These are phyloP conservation scores for Brachypterus glaber DNA, from an alignment of 2,888 invertebrate species.

Conservation along the genomic window DNA sequence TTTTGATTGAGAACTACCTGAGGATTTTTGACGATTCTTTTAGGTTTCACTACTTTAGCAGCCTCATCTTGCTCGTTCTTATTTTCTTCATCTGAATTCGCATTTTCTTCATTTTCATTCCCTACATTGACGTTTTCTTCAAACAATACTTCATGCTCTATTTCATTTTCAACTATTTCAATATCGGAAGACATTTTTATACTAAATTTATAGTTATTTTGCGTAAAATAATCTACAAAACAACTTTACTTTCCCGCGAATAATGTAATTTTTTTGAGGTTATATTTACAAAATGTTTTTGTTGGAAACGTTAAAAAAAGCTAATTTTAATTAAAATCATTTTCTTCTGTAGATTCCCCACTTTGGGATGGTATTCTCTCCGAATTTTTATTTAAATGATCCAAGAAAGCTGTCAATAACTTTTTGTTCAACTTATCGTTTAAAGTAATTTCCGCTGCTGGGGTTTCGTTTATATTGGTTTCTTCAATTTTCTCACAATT, in stretches of 20 bases:
- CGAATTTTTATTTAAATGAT: conserved; percentile 26
- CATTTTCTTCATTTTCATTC: conserved; percentile 18
- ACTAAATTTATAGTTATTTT: too few species aligned
- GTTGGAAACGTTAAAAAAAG: too few species aligned
- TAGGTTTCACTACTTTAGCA: conserved; percentile 43
- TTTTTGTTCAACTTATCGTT: conserved; percentile 60
- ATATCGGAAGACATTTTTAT: conserved; percentile 23
- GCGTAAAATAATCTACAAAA: too few species aligned
- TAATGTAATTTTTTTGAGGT: conserved; percentile 18
- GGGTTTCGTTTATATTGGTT: background rate
- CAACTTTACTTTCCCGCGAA: conserved; percentile 15
- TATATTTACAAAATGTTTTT: conserved; percentile 18
- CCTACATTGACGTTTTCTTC: conserved; percentile 11
- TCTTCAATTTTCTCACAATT: too few species aligned
- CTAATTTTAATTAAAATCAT: conserved; percentile 16
- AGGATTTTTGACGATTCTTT: conserved; percentile 53
- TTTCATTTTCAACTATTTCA: conserved; percentile 21
- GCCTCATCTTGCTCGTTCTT: conserved; percentile 32
- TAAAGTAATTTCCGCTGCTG: conserved; percentile 43
- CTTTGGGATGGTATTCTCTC: conserved; percentile 2
- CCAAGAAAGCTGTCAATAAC: conserved; percentile 52
- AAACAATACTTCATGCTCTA: conserved; percentile 11
- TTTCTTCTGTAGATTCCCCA: conserved; percentile 10
- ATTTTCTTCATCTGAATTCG: conserved; percentile 13
- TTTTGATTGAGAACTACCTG: conserved; percentile 59